Base-by-base conservation (phyloP, 2,113 vertebrate species). In the Rana temporaria region DNA sequence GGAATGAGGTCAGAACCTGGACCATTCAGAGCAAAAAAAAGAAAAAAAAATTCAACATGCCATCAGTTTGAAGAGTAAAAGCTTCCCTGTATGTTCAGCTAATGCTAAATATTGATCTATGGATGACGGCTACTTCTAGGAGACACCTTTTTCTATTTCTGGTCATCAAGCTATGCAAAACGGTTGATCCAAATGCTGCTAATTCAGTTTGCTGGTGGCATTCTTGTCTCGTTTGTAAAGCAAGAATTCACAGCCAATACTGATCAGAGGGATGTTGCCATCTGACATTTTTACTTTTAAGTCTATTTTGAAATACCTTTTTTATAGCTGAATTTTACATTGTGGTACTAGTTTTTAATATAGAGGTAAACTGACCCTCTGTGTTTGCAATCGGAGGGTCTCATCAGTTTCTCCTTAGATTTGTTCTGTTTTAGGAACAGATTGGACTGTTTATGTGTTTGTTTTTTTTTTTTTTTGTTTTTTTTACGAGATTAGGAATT, bases 381-480 rank as follows among this genome's bases (percentile, higher is more conserved):
- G 52, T 38, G 56, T 32, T n/a, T 34, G 11, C 53, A 55, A 24
- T 57, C 11, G 55, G 53, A 79, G 26, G 77, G 22, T 22, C 15
- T 19, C 4, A 69, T 24, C n/a, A 68, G 7, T 60, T 32, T 16
- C 15, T 34, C 22, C 22, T 74, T 53, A 6, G 64, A 24, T 59
- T 66, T 67, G 80, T 82, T 82, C 71, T 67, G 71, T 82, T 82
- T 82, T 75, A 82, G 59, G 63, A 60, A 73, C 71, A 67, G 52
- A 60, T 57, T 32, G 30, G 38, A 55, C 67, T 12, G 2, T 20
- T 68, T 69, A 52, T 24, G n/a, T 22, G 42, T 56, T 30, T 55
- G 20, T 20, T 34, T 32, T 34, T n/a, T n/a, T n/a, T n/a, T n/a
- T n/a, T n/a, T n/a, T n/a, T n/a, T n/a, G n/a, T n/a, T n/a, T n/a